These are phyloP conservation scores for Saxidomus purpurata DNA, from an alignment of 1,140 invertebrate species.

Conservation along the genomic window DNA sequence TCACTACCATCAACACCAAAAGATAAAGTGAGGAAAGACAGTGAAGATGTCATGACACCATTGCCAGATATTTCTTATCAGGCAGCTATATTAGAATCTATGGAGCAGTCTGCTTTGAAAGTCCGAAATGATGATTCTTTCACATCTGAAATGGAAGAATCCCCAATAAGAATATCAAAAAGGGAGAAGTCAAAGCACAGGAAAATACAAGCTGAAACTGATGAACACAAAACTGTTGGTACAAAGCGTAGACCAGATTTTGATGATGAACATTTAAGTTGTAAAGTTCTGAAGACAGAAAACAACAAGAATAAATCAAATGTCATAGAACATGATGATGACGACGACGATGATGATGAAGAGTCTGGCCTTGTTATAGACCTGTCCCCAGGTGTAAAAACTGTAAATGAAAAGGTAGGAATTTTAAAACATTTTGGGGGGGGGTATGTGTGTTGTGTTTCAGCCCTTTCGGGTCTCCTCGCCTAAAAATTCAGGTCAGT, in stretches of 20 bases:
- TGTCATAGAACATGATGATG: slow-evolving; percentile 2
- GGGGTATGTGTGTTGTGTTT: too few species aligned
- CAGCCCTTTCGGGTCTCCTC: too few species aligned
- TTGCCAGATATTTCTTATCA: slow-evolving; percentile 52
- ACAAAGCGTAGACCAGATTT: slow-evolving; percentile 3
- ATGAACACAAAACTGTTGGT: background rate
- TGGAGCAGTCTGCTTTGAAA: slow-evolving; percentile 59
- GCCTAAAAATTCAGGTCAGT: too few species aligned
- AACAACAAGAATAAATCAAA: background rate
- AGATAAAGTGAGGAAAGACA: background rate
- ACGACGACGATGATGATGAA: slow-evolving; percentile 50
- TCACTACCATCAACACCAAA: slow-evolving; percentile 16
- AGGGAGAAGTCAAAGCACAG: background rate
- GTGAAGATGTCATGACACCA: slow-evolving; percentile 47
- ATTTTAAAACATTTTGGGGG: too few species aligned
- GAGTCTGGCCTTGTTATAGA: slow-evolving; percentile 38
- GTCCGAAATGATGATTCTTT: slow-evolving; percentile 41
- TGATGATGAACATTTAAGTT: background rate
- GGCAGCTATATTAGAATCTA: slow-evolving; percentile 55
- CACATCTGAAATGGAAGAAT: slow-evolving; percentile 15
- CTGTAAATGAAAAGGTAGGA: background rate
- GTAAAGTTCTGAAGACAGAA: background rate
- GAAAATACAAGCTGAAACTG: background rate
- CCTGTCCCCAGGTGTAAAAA: slow-evolving; percentile 9
- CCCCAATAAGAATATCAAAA: slow-evolving; percentile 11